Base-by-base conservation (phyloP, 2,113 vertebrate genomes). In the Anseranas semipalmata region DNA sequence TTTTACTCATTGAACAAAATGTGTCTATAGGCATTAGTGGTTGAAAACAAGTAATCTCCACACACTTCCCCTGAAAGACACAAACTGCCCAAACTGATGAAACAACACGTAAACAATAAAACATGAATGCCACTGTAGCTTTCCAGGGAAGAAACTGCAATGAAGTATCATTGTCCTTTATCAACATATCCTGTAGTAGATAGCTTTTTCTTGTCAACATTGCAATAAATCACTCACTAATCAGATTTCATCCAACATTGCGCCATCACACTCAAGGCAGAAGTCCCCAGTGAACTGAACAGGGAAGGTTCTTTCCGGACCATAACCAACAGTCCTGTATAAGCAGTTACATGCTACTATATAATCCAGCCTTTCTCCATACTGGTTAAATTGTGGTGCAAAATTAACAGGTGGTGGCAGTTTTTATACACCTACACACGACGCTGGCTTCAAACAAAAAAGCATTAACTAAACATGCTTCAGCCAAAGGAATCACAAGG, bases 221-320 rank as follows among this genome's bases (percentile, higher is more conserved):
- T 33, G 41, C 89, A 94, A 37, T 89, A 95, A 96, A 92, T 89
- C 94, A 92, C 33, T 95, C 92, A 66, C 73, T 59, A 85, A 82
- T 77, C 77, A 77, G 50, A 94, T 91, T 87, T 68, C 70, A 87
- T 78, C 66, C 20, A 27, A 65, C 1, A 2, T 17, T 67, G 20
- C 4, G 6, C 66, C 86, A 79, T 62, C 71, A 62, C 8, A 24
- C 8, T 56, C n/a, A 58, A 76, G 48, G 88, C 60, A 21, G 80
- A 68, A 90, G 56, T 68, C 48, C 75, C 48, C 53, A 58, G 24
- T 30, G 35, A 79, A 58, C 39, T 77, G 39, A 82, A 75, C 18
- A 56, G 10, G 25, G 30, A 85, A 21, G 27, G 6, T 16, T 45
- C 66, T 67, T 75, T 30, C 35, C 52, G 73, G 30, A 91, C 15